These are phyloP conservation scores for Oscheius sp. DNA, from an alignment of 2,888 invertebrate species.

Conservation along the genomic window DNA sequence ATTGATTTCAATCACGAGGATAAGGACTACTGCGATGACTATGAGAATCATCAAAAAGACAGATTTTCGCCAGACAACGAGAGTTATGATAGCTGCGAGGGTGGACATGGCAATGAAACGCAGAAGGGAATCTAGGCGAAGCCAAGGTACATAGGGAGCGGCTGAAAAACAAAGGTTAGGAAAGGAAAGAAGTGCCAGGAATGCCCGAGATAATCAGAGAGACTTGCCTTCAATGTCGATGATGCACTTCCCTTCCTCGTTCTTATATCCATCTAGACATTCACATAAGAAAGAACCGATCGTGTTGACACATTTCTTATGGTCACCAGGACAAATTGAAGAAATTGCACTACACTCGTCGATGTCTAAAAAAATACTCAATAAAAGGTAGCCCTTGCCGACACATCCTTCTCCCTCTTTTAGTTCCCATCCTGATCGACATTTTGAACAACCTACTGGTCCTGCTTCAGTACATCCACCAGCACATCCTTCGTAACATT, in stretches of 20 bases:
- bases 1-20: constrained; percentile 55
- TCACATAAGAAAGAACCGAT: constrained; percentile 63
- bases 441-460: constrained; percentile 61
- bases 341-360: constrained; percentile 55
- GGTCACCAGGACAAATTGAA: constrained; percentile 44
- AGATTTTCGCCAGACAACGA: constrained; percentile 57
- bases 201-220: neutral
- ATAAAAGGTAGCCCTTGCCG: constrained; percentile 37
- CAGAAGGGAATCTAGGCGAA: constrained; percentile 57
- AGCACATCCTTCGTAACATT: constrained; percentile 67
- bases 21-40: constrained; percentile 42
- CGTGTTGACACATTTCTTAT: constrained; percentile 65
- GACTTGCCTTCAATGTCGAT: constrained; percentile 66
- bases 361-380: constrained; percentile 47
- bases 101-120: constrained; percentile 54
- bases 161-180: constrained; percentile 46
- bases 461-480: constrained; percentile 59
- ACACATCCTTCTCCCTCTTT: constrained; percentile 59
- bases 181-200: neutral
- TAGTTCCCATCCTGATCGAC: constrained; percentile 60
- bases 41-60: constrained; percentile 43
- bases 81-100: constrained; percentile 53
- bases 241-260: constrained; percentile 56
- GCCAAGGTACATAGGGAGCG: constrained; percentile 36
- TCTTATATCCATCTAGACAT: constrained; percentile 62